Evolutionary conservation across 2,113 vertebrate genomes (phyloP).

Genomic region (Callithrix jacchus): DNA sequence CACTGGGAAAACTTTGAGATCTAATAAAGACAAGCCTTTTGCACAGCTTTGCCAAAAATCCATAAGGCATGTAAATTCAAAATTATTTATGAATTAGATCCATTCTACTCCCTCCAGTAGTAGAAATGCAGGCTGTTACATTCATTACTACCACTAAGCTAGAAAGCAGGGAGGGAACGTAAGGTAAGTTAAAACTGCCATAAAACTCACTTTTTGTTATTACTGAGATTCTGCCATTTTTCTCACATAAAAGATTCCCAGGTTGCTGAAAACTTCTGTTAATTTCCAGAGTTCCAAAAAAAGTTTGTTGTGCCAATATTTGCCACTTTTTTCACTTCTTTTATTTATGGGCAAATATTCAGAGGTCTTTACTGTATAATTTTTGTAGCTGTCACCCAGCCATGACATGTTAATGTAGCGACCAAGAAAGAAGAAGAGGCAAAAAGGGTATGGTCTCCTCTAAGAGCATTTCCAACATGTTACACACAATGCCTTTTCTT

Average conservation of each 20-base stretch:
- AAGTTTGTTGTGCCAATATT: not conserved
- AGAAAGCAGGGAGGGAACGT: not conserved
- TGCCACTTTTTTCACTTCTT: not conserved
- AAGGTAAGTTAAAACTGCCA: not conserved
- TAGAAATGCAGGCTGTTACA: not conserved
- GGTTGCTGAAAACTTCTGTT: not conserved
- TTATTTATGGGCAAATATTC: not conserved
- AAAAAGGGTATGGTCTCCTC: not conserved
- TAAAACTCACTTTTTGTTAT: not conserved
- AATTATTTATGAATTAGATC: not conserved
- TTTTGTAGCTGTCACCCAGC: not conserved
- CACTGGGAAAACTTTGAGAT: not conserved
- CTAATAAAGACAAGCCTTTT: not conserved
- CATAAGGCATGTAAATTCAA: not conserved
- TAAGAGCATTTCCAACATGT: not conserved
- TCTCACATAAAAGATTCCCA: not conserved
- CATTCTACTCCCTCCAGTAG: not conserved
- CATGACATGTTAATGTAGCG: not conserved
- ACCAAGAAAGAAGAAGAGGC: not conserved
- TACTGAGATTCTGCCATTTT: not conserved
- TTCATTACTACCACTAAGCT: not conserved
- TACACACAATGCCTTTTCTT: not conserved
- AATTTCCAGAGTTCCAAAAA: slow-evolving; percentile 29
- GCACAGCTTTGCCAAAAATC: not conserved
- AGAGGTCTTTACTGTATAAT: not conserved